Conservation (phyloP, 2,888 invertebrate genomes). For the Mesoligia furuncula region DNA sequence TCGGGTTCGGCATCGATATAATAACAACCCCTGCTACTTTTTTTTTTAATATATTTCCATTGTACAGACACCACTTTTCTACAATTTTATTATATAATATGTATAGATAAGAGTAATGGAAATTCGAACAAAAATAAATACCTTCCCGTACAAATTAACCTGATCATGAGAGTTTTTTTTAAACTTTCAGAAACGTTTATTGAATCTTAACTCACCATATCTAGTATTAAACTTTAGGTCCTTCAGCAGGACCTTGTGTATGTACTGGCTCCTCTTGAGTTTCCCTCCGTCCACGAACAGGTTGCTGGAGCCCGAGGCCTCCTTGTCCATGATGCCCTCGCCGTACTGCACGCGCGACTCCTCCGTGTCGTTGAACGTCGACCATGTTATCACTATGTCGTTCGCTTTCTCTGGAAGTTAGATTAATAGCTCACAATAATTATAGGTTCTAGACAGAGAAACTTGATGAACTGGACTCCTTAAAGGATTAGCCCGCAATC, state of each 20-base stretch:
- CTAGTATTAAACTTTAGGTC: constrained; percentile 91
- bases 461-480: background rate
- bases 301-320: constrained; percentile 90
- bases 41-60: too few species aligned
- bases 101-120: background rate
- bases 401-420: constrained; percentile 81
- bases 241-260: constrained; percentile 93
- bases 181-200: background rate
- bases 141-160: background rate
- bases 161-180: background rate
- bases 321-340: constrained; percentile 89
- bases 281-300: constrained; percentile 94
- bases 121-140: background rate
- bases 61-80: too few species aligned
- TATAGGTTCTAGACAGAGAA: background rate
- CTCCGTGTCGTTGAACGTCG: constrained; percentile 92
- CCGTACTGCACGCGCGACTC: constrained; percentile 94
- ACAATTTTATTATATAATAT: too few species aligned
- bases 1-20: too few species aligned
- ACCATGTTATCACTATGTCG: constrained; percentile 94
- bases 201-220: constrained; percentile 88
- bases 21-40: too few species aligned
- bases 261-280: constrained; percentile 92
- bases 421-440: background rate
- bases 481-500: background rate